These are phyloP conservation scores for Festucalex cinctus DNA, from an alignment of 2,113 vertebrate genomes.

Conservation along the genomic window DNA sequence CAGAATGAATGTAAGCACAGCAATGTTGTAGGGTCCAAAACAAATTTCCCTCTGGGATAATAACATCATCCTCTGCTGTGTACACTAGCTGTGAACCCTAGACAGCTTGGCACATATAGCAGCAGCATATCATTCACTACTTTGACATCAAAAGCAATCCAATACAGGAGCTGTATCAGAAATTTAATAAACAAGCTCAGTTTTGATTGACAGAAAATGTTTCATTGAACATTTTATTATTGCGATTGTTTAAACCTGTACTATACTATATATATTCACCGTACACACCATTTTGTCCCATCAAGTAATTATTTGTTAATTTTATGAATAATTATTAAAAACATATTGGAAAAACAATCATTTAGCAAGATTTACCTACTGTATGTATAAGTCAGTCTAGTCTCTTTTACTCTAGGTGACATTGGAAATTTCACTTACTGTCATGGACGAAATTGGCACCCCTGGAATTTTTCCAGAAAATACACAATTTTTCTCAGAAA, in stretches of 20 bases:
- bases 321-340: background rate
- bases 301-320: background rate
- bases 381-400: too few species aligned
- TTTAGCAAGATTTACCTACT: background rate
- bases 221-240: background rate
- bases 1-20: background rate
- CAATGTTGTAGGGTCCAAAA: background rate
- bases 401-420: too few species aligned
- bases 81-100: background rate
- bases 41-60: background rate
- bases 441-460: too few species aligned
- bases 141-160: background rate
- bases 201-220: background rate
- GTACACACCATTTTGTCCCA: background rate
- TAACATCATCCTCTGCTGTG: background rate
- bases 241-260: background rate
- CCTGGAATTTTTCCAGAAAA: too few species aligned
- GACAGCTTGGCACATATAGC: background rate
- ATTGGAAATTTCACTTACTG: too few species aligned
- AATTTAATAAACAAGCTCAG: background rate
- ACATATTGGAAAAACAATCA: background rate
- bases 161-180: too few species aligned
- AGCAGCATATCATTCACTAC: background rate
- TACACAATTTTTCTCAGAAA: too few species aligned
- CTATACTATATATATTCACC: background rate